These are phyloP conservation scores for Mobula birostris DNA, from an alignment of 2,113 vertebrate genomes.

Conservation along the genomic window DNA sequence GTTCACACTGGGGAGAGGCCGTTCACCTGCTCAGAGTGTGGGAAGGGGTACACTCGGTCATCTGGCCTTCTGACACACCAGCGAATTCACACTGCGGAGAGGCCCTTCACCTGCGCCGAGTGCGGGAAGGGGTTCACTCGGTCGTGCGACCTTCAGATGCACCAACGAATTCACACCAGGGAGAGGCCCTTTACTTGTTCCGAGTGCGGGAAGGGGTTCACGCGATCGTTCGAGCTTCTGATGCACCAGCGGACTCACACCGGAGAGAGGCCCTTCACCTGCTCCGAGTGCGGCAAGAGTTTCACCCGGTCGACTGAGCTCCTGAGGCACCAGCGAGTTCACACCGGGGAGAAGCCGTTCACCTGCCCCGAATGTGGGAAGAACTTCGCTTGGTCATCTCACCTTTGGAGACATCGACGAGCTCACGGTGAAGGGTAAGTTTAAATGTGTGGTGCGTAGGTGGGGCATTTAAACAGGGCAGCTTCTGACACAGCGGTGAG, in stretches of 20 bases:
- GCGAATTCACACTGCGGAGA: conserved; percentile 1
- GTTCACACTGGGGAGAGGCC: background rate
- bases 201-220: background rate
- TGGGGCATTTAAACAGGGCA: no score
- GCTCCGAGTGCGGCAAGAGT: no score
- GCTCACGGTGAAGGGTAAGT: no score
- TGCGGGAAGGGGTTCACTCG: background rate
- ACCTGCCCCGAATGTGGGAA: background rate
- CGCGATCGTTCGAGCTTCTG: no score
- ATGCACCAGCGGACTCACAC: no score
- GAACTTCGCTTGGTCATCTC: background rate
- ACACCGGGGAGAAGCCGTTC: background rate
- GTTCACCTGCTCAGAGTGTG: background rate
- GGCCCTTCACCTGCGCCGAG: background rate
- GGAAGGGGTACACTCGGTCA: background rate
- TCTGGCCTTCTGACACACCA: background rate
- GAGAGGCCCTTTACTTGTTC: background rate
- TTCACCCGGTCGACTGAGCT: background rate
- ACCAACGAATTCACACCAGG: background rate
- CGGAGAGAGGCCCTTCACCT: no score
- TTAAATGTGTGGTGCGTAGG: no score
- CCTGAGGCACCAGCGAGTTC: background rate
- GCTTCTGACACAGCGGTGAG: no score
- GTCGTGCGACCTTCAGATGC: background rate
- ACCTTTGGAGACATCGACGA: no score